A percentile compares a stretch with the other conserved stretches of the same genome.
Conservation (phyloP, 2,113 vertebrate species). For the Cryptotis parvus region DNA sequence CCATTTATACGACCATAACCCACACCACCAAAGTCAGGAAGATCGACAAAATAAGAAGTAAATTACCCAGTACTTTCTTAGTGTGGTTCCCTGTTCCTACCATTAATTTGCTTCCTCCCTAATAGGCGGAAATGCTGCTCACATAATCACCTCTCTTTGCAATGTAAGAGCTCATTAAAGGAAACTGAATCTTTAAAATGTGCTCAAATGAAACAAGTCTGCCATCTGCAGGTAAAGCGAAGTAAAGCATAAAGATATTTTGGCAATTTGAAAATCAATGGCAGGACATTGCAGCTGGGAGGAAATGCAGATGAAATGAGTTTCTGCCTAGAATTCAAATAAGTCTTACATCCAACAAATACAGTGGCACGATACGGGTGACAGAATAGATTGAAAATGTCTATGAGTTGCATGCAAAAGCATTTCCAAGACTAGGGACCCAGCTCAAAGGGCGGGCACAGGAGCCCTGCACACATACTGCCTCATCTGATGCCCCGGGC, state of each 20-base stretch:
- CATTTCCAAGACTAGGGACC: neutral
- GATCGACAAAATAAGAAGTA: constrained; percentile 35
- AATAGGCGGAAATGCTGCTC: constrained; percentile 30
- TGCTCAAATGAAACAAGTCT: constrained; percentile 63
- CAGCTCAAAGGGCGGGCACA: too few relatives aligned
- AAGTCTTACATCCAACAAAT: neutral
- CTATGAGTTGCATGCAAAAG: neutral
- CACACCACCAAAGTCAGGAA: constrained; percentile 29
- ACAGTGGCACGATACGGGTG: neutral
- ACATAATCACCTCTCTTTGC: constrained; percentile 48
- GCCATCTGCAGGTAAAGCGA: constrained; percentile 74
- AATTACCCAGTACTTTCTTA: constrained; percentile 50
- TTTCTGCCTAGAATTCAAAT: neutral
- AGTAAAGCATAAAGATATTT: neutral
- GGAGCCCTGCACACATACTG: too few relatives aligned
- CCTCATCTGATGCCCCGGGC: too few relatives aligned
- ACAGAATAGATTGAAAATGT: constrained; percentile 23
- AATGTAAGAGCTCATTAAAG: constrained; percentile 6
- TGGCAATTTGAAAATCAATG: constrained; percentile 15
- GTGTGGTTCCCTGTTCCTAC: neutral
- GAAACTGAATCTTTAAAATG: constrained; percentile 12
- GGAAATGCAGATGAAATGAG: neutral
- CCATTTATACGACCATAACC: neutral
- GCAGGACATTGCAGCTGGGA: neutral
- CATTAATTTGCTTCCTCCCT: constrained; percentile 40